Base-by-base conservation (phyloP, 2,797 vertebrate species). In the Platalea minor region DNA sequence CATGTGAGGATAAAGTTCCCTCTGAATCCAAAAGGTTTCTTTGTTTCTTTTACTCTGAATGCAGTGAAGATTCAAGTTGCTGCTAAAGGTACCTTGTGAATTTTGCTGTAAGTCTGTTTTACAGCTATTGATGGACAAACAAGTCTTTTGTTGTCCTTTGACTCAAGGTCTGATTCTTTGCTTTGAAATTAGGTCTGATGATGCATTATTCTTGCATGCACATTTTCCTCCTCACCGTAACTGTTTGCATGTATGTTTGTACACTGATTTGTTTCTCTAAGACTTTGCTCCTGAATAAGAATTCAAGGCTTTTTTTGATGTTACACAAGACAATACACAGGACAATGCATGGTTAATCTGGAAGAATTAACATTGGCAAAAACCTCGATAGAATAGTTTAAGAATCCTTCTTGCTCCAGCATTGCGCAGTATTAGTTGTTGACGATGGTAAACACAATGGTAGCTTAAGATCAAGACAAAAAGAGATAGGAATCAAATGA, bases 191-290 rank as follows among this genome's bases (percentile, higher is more conserved):
- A 18, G 5, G 37, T 13, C 11, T 75, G 57, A 11, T 26, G 39
- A 5, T 37, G 35, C 35, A 14, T 74, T 35, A 5, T 21, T 80
- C 16, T 33, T 53, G 35, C 60, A 41, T 17, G 16, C 6, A 8
- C 1, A 0, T 18, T n/a, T 74, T 64, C 45, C 35, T 65, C 11
- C 25, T 9, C 2, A 4, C 11, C 3, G 2, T 56, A 56, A 45
- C 28, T 61, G 7, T 60, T 41, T 35, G 28, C 11, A 11, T 10
- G 8, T n/a, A 15, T 1, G 0, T n/a, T 37, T 77, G 51, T 12
- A 41, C 17, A 10, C 12, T 46, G 28, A 8, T 60, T 70, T 65
- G 4, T 29, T 57, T 41, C 37, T 51, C 39, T 57, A 48, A 70
- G 15, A n/a, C 51, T 81, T 74, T 63, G 14, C 33, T 78, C 45